Base-by-base conservation (phyloP, 2,888 invertebrate species). In the Listrodromus nycthemerus region DNA sequence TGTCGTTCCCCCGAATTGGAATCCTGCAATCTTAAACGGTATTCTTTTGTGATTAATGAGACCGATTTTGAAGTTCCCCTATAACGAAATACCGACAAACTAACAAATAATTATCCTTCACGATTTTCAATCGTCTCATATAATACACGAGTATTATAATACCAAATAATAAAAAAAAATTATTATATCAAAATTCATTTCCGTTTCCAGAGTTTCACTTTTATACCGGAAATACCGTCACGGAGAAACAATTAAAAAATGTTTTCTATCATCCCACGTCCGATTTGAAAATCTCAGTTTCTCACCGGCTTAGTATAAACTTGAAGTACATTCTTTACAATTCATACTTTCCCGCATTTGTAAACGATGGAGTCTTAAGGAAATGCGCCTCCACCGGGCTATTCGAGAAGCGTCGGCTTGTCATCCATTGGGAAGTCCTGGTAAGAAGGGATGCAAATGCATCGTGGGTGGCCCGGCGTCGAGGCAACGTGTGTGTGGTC, bases 401-500 rank as follows among this genome's bases (percentile, higher is more conserved):
- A 85, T 87, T 77, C 69, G 50, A 21, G 50, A 84, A 81, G n/a
- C 55, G 27, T 58, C 21, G 58, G 66, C 37, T 80, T 78, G 84
- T 83, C 84, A 80, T 80, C 79, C 83, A 81, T 80, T 80, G 66
- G 73, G 78, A 63, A 82, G 65, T 27, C 52, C 61, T 8, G 61
- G 16, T 30, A 30, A 61, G 71, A 50, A 78, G 52, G 77, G 82
- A 27, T 82, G 86, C 85, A 82, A 84, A 78, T 69, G 80, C 89
- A 84, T 88, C 89, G 91, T 91, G 91, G 91, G 91, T 91, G 92
- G 91, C 85, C 92, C 80, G 75, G 73, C 71, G 86, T 87, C 84
- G 85, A 82, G 82, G 75, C 61, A 86, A 84, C 87, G 85, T 82
- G 89, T 89, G 91, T 91, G 91, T 91, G 91, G 91, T 91, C 65